Evolutionary conservation across 1,140 invertebrate species (phyloP), one percentile per base, ranked within the genome.

Genomic region (Plodia interpunctella): DNA sequence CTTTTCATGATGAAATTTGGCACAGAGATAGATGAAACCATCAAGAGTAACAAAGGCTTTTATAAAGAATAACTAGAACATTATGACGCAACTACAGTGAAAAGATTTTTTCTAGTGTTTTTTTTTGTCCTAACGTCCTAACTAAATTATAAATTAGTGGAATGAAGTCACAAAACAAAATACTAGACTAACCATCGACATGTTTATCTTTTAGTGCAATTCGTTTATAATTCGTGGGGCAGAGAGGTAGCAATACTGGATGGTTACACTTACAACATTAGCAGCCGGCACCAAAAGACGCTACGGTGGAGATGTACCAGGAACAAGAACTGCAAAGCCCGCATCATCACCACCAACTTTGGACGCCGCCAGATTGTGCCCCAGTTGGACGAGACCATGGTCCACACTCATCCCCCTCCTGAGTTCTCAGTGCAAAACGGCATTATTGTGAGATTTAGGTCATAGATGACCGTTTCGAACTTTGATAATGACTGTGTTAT

Each of bases 271-370:
- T 44, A 44, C 38, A 44, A 44, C 38, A n/a, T 44, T n/a, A 44
- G 38, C n/a, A 44, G 38, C 38, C 20, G 56, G 13, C 35, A 57
- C n/a, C n/a, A 17, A 13, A 25, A 32, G 17, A 50, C 19, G 25
- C 44, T 11, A 13, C 20, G 49, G 1, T 57, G 56, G 56, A 21
- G 21, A n/a, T 57, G 56, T 49, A 57, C 56, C 13, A 49, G 20
- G 8, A 28, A 51, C 17, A 19, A 44, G 10, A 30, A 9, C 8
- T 57, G 56, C 49, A 57, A 51, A 19, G 44, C 56, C 10, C 5
- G 44, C 17, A 15, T 57, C 49, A 51, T 50, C 17, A 30, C 49
- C 3, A 51, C 44, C 10, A 57, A 44, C 13, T 10, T n/a, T 28
- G 38, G 51, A 6, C 51, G n/a, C 10, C 18, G 51, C 0, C n/a